Percentiles rank a stretch among this genome's conserved stretches.
Evolutionary conservation across 2,797 vertebrate genomes (phyloP).

Genomic region (Taenioides sp.): DNA sequence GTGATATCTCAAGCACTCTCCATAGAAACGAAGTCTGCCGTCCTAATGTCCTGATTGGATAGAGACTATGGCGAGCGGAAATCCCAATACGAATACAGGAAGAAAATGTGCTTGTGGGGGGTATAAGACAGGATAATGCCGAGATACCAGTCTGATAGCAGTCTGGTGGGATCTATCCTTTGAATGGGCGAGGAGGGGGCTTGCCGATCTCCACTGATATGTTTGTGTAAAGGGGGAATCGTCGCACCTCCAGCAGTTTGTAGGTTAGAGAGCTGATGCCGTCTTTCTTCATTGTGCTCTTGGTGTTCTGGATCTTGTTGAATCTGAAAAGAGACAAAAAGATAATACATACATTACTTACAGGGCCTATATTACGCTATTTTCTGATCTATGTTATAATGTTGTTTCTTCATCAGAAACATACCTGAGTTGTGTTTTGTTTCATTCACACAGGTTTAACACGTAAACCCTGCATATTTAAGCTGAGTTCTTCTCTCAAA

Average conservation of each 20-base stretch:
- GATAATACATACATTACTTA: neutral
- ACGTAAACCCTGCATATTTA: too few species aligned
- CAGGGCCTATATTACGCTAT: too few species aligned
- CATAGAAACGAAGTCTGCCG: constrained; percentile 23
- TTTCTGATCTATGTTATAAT: too few species aligned
- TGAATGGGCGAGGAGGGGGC: constrained; percentile 86
- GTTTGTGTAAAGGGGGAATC: constrained; percentile 93
- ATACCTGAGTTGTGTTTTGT: too few species aligned
- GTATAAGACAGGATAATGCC: constrained; percentile 17
- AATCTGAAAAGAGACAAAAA: constrained; percentile 78
- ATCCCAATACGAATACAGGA: constrained; percentile 36
- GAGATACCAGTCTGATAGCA: constrained; percentile 9
- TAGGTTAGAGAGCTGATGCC: constrained; percentile 95
- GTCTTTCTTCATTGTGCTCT: constrained; percentile 96
- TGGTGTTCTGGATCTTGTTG: constrained; percentile 98
- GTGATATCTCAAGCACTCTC: constrained; percentile 38
- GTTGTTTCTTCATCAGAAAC: too few species aligned
- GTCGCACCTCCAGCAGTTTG: constrained; percentile 86
- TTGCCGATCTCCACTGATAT: constrained; percentile 97
- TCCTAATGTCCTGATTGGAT: constrained; percentile 47
- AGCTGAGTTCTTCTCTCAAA: too few species aligned
- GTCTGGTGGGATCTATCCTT: constrained; percentile 76
- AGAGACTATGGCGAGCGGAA: constrained; percentile 38
- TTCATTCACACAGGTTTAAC: too few species aligned
- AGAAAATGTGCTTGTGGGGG: constrained; percentile 45